Base-by-base conservation (phyloP, 1,140 invertebrate genomes). In the Trichomalopsis sarcophagae region DNA sequence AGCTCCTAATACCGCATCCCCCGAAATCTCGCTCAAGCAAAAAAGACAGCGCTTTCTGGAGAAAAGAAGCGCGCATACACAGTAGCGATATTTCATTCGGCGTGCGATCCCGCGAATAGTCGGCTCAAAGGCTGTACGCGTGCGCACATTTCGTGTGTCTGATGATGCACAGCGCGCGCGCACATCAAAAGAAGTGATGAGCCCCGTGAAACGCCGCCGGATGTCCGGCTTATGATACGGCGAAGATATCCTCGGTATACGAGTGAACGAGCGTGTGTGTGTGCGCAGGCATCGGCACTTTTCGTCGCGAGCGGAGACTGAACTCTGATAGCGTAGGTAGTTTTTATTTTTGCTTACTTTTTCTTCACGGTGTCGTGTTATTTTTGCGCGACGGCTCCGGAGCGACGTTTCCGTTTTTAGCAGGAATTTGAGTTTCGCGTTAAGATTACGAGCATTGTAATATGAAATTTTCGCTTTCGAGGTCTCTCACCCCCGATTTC, bases 221-320 rank as follows among this genome's bases (percentile, higher is more conserved):
- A 92, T 89, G 92, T 92, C 91, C 91, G 91, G 90, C 87, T 87
- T 77, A 33, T 68, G 77, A 75, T 84, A 75, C 36, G 69, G 44
- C 40, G 30, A 84, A 75, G 69, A 71, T 27, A 71, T 62, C 55
- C 55, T 62, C 55, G 27, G 27, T 27, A 27, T 14, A 33, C 33
- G 5, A 33, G 27, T 27, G 30, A 33, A 71, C 10, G 88, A 87
- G 86, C 87, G 10, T 78, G 85, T 82, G 76, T 92, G 7, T 44
- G 40, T 10, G 40, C 40, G 91, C 91, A 76, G 11, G 17, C 82
- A 77, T 84, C 82, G 75, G 62, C 82, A 78, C 75, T 50, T 84
- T 78, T 78, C 3, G 2, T 69, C 14, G n/a, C 40, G 13, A 27
- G 14, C n/a, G 68, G 68, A 69, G 17, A 30, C 68, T 27, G 27